Percentiles rank a stretch among this genome's conserved stretches.
These are phyloP conservation scores for Dryobotodes eremita DNA, from an alignment of 2,888 invertebrate genomes.

Conservation along the genomic window DNA sequence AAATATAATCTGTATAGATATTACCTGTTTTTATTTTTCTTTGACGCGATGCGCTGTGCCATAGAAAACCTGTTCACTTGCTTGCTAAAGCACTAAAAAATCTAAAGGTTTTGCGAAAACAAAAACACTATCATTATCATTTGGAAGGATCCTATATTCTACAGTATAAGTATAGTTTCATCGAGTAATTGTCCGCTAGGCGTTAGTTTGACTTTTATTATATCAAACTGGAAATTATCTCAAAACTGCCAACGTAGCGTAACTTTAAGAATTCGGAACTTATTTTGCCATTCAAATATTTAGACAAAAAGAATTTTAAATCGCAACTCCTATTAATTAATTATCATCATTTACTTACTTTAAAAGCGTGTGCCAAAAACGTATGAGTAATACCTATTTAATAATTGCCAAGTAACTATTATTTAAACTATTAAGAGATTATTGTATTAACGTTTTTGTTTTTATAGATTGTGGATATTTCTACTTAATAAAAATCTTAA, in stretches of 20 bases:
- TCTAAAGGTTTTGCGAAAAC: neutral
- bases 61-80: neutral
- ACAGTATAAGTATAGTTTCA: neutral
- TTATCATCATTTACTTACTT: slow-evolving; percentile 6
- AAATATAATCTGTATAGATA: neutral
- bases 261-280: slow-evolving; percentile 4
- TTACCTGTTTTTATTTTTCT: neutral
- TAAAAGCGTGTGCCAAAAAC: slow-evolving; percentile 38
- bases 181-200: slow-evolving; percentile 5
- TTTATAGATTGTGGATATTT: neutral
- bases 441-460: slow-evolving; percentile 21
- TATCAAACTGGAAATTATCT: slow-evolving; percentile 9
- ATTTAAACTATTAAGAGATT: slow-evolving; percentile 9
- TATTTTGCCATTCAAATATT: slow-evolving; percentile 18
- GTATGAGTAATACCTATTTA: slow-evolving; percentile 22
- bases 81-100: slow-evolving; percentile 1
- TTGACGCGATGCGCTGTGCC: neutral
- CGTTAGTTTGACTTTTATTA: neutral
- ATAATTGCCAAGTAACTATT: slow-evolving; percentile 26
- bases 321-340: slow-evolving; percentile 5
- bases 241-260: slow-evolving; percentile 5
- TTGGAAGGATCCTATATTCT: neutral
- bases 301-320: slow-evolving; percentile 10
- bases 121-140: slow-evolving; percentile 4
- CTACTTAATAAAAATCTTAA: neutral